A percentile compares a stretch with the other conserved stretches of the same genome.
These are phyloP conservation scores for Acronicta aceris DNA, from an alignment of 2,888 invertebrate species.

Conservation along the genomic window DNA sequence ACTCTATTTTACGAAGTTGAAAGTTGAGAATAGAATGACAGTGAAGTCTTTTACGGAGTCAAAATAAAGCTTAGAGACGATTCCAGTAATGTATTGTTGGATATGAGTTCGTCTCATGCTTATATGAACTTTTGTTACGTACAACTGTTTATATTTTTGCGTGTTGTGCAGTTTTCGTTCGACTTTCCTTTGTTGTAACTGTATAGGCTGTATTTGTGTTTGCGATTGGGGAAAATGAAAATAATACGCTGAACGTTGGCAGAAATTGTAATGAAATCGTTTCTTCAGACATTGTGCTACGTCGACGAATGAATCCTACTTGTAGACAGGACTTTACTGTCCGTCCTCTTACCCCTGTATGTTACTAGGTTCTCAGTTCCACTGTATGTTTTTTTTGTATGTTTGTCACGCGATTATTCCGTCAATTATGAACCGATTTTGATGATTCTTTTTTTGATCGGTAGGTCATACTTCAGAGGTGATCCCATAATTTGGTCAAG, in stretches of 20 bases:
- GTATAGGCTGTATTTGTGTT: conserved; percentile 21
- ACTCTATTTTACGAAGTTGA: background rate
- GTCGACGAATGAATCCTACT: too few relatives aligned
- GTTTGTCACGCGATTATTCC: too few relatives aligned
- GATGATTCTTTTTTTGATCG: too few relatives aligned
- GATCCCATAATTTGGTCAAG: too few relatives aligned
- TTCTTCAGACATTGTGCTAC: background rate
- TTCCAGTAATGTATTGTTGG: conserved; percentile 61
- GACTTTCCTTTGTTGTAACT: conserved; percentile 40
- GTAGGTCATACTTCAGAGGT: too few relatives aligned
- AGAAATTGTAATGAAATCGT: conserved; percentile 29
- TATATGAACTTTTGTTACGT: conserved; percentile 51
- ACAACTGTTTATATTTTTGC: conserved; percentile 40
- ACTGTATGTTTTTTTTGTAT: too few relatives aligned
- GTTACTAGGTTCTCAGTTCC: too few relatives aligned
- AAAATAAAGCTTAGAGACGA: conserved; percentile 31
- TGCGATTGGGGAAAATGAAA: conserved; percentile 39
- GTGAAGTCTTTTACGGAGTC: conserved; percentile 18
- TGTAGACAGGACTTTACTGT: too few relatives aligned
- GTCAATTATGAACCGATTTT: too few relatives aligned
- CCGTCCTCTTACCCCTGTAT: too few relatives aligned
- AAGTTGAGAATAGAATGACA: conserved; percentile 15
- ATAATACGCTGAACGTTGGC: conserved; percentile 11
- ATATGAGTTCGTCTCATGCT: conserved; percentile 55
- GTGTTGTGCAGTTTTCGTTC: conserved; percentile 44